Conservation (phyloP, 2,888 invertebrate species). For the Leptinotarsa haldemani region DNA sequence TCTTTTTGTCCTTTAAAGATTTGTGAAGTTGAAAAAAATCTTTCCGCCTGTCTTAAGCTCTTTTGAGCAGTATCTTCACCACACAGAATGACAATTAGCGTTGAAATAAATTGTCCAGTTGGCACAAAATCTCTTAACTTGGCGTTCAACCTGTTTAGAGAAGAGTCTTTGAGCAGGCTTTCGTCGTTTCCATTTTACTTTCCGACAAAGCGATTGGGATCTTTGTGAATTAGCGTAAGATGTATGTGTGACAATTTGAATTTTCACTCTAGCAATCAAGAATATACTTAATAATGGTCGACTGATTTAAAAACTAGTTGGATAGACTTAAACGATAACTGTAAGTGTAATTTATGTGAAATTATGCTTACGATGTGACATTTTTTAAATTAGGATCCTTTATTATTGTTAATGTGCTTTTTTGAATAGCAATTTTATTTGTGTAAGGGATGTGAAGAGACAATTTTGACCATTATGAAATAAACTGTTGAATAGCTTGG, state of each 20-base stretch:
- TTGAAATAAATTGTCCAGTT: slow-evolving; percentile 3
- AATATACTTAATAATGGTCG: slow-evolving; percentile 26
- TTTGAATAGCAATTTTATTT: slow-evolving; percentile 14
- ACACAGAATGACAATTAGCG: slow-evolving; percentile 3
- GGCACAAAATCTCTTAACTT: background rate
- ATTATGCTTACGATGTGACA: slow-evolving; percentile 24
- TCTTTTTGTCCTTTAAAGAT: no score
- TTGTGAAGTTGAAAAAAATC: no score
- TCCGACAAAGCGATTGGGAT: background rate
- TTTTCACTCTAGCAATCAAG: slow-evolving; percentile 26
- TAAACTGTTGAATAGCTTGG: slow-evolving; percentile 17
- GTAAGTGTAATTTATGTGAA: slow-evolving; percentile 22
- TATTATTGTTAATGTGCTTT: slow-evolving; percentile 8
- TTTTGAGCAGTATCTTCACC: background rate
- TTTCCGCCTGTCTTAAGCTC: background rate
- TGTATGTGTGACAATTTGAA: slow-evolving; percentile 22
- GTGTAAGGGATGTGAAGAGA: slow-evolving; percentile 14
- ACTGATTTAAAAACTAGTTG: slow-evolving; percentile 29
- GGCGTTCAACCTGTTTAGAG: background rate
- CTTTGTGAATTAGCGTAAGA: slow-evolving; percentile 14
- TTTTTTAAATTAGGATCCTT: slow-evolving; percentile 17
- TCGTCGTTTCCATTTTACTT: background rate
- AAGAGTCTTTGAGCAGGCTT: no score
- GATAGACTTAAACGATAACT: slow-evolving; percentile 11
- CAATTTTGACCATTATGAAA: slow-evolving; percentile 24